phyloP scores from a whole-genome alignment of 2,888 invertebrate genomes.

The Ditula angustiorana region DNA sequence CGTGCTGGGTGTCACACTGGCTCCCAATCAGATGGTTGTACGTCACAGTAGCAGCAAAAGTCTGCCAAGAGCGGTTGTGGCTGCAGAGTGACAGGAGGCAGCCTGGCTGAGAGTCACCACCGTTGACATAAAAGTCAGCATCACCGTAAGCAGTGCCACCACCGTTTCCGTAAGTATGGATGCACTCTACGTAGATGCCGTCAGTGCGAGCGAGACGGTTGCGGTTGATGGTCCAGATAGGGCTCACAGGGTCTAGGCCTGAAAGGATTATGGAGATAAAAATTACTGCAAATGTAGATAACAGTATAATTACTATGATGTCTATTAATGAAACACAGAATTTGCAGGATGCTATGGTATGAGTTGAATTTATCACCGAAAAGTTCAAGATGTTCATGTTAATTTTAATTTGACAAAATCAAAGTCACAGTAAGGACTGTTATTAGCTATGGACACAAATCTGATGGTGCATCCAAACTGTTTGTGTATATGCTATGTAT shows the following conservation, averaged over 20 bases:
- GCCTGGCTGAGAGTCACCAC: constrained; percentile 33
- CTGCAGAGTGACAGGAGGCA: constrained; percentile 25
- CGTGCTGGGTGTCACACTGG: constrained; percentile 5
- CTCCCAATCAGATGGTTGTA: constrained; percentile 28
- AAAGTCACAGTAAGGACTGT: too few relatives aligned
- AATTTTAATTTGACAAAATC: too few relatives aligned
- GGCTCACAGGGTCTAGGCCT: constrained; percentile 34
- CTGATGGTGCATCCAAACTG: too few relatives aligned
- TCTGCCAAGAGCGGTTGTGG: constrained; percentile 27
- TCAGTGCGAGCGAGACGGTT: constrained; percentile 32
- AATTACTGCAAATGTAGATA: too few relatives aligned
- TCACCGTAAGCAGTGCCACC: constrained; percentile 20
- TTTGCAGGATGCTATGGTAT: too few relatives aligned
- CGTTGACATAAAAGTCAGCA: constrained; percentile 33
- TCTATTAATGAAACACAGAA: too few relatives aligned
- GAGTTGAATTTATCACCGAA: too few relatives aligned
- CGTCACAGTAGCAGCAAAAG: constrained; percentile 29
- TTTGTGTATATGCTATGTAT: too few relatives aligned
- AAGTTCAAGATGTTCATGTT: too few relatives aligned
- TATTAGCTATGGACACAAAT: too few relatives aligned
- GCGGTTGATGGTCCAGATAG: constrained; percentile 27
- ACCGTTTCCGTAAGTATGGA: constrained; percentile 37
- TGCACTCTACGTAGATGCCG: constrained; percentile 33
- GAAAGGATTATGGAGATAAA: background rate
- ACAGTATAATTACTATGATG: too few relatives aligned